Percentiles rank a stretch among this genome's conserved stretches.
Conservation (phyloP, 1,140 invertebrate species). For the Sycobia sp. region DNA sequence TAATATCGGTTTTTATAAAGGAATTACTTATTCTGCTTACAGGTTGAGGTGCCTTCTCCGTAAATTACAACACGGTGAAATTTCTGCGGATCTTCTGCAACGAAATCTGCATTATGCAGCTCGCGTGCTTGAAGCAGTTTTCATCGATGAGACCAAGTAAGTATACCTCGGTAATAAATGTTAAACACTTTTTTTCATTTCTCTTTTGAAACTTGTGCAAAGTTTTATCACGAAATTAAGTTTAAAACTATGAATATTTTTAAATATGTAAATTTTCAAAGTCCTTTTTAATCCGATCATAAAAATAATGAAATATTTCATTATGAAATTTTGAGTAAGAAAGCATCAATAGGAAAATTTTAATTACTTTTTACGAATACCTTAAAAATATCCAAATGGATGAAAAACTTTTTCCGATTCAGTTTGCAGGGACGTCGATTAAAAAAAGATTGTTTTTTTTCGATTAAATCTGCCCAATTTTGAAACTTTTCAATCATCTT, state of each 20-base stretch:
- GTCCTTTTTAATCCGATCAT: too few species aligned
- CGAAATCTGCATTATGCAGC: slow-evolving; percentile 86
- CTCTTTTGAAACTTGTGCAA: not conserved
- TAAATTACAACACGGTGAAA: slow-evolving; percentile 80
- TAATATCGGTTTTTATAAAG: too few species aligned
- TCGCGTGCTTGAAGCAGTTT: slow-evolving; percentile 84
- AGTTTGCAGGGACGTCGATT: too few species aligned
- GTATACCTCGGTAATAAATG: slow-evolving; percentile 49
- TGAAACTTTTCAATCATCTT: too few species aligned
- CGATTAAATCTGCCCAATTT: too few species aligned
- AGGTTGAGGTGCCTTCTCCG: slow-evolving; percentile 83
- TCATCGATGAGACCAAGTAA: slow-evolving; percentile 88
- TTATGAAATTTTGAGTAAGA: too few species aligned
- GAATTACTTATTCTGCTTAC: slow-evolving; percentile 53
- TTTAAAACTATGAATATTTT: not conserved
- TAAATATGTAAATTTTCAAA: not conserved
- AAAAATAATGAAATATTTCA: too few species aligned
- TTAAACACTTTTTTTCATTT: not conserved
- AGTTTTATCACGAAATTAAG: not conserved
- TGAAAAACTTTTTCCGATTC: too few species aligned
- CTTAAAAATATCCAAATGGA: too few species aligned
- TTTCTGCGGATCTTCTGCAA: slow-evolving; percentile 81
- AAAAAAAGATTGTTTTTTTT: too few species aligned
- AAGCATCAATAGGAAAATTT: too few species aligned
- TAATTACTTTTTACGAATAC: too few species aligned